Percentiles rank a stretch among this genome's conserved stretches.
Evolutionary conservation across 2,888 invertebrate genomes (phyloP).

Genomic region (Microctonus aethiopoides): DNA sequence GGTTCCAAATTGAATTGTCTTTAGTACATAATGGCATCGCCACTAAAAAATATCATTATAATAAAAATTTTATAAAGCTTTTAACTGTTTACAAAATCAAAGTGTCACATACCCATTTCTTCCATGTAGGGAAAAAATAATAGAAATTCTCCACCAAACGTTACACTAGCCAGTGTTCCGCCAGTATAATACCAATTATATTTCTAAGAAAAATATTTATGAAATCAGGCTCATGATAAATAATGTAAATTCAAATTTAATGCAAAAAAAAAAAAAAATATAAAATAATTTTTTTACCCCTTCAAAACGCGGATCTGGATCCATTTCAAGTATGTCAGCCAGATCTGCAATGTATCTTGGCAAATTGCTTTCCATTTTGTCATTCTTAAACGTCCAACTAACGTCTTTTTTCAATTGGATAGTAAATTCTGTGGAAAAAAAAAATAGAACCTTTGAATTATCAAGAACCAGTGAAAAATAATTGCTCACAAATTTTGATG

Average conservation of each 20-base stretch:
- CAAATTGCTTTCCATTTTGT: conserved; percentile 38
- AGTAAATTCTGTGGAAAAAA: conserved; percentile 30
- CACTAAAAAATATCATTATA: conserved; percentile 52
- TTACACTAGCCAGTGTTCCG: conserved; percentile 52
- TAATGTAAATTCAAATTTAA: no score
- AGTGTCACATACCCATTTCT: conserved; percentile 53
- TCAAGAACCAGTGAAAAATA: conserved; percentile 17
- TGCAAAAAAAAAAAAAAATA: no score
- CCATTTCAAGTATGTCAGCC: conserved; percentile 56
- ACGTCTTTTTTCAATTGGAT: conserved; percentile 42
- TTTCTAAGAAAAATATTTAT: conserved; percentile 43
- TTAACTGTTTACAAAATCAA: no score
- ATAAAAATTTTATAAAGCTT: conserved; percentile 9
- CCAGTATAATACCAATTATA: conserved; percentile 65
- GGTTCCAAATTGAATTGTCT: conserved; percentile 53
- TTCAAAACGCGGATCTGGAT: conserved; percentile 62
- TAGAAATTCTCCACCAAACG: conserved; percentile 46
- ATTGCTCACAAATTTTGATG: neutral
- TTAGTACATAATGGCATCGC: conserved; percentile 48
- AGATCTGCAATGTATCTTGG: conserved; percentile 57
- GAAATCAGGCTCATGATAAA: no score
- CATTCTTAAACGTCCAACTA: conserved; percentile 40
- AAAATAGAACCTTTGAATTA: conserved; percentile 40
- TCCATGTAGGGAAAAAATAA: conserved; percentile 59
- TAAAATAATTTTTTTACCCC: conserved; percentile 48